A percentile compares a stretch with the other conserved stretches of the same genome.
These are phyloP conservation scores for Sitobion miscanthi DNA, from an alignment of 1,140 invertebrate genomes.

Conservation along the genomic window DNA sequence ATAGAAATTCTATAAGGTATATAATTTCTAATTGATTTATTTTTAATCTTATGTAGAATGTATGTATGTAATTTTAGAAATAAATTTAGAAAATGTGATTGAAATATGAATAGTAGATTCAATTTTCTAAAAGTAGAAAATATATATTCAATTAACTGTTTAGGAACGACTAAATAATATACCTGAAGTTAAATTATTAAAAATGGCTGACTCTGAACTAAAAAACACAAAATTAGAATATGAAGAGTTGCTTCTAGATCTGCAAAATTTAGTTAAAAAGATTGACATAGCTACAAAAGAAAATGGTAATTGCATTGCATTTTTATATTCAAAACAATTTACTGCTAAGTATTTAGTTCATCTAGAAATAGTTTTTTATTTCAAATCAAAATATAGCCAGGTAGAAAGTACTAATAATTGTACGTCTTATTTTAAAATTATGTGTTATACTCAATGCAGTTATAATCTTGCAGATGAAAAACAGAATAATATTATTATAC, in stretches of 20 bases:
- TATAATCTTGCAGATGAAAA: not conserved
- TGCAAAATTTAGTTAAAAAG: not conserved
- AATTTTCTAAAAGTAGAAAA: not conserved
- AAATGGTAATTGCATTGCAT: not conserved
- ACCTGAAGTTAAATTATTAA: conserved; percentile 28
- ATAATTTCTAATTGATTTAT: no score
- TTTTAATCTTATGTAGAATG: not conserved
- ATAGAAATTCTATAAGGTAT: not conserved
- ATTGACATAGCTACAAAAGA: not conserved
- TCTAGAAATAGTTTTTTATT: not conserved
- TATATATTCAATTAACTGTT: not conserved
- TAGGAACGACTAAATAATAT: conserved; percentile 34
- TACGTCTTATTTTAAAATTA: not conserved
- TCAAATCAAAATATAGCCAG: not conserved
- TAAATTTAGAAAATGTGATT: not conserved
- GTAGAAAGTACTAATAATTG: not conserved
- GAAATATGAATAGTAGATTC: not conserved
- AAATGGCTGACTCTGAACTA: not conserved
- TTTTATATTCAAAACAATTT: not conserved
- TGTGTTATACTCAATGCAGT: not conserved
- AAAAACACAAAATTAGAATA: conserved; percentile 24
- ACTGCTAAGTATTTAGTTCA: not conserved
- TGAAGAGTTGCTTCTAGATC: not conserved
- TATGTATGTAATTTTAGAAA: not conserved
- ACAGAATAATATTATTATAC: not conserved